phyloP scores from a whole-genome alignment of 2,797 vertebrate species.

The Trachops cirrhosus region DNA sequence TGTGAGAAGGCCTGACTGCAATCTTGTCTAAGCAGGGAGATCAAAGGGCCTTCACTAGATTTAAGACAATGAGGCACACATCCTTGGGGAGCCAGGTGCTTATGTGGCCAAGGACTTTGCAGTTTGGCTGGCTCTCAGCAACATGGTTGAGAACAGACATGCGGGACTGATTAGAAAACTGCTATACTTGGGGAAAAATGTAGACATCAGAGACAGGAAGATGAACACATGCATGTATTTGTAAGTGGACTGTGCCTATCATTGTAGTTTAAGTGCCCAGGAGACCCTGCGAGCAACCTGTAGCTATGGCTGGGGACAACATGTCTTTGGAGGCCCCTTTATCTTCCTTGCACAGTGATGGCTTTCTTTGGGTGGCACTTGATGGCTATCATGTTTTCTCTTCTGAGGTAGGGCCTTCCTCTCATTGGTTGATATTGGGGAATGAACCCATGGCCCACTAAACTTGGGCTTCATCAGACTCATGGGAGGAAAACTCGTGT shows the following conservation, averaged over 20 bases:
- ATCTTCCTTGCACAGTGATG: neutral
- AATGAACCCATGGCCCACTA: neutral
- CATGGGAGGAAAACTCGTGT: neutral
- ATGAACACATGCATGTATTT: slow-evolving; percentile 27
- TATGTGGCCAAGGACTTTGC: slow-evolving; percentile 55
- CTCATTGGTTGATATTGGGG: neutral
- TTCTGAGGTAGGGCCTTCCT: neutral
- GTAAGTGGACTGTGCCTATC: slow-evolving; percentile 4
- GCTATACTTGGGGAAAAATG: neutral
- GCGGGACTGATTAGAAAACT: slow-evolving; percentile 48
- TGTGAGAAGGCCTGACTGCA: neutral
- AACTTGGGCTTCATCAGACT: neutral
- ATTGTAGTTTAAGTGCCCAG: neutral
- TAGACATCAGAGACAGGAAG: slow-evolving; percentile 34
- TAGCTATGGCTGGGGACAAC: neutral
- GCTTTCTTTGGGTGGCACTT: neutral
- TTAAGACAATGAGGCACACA: neutral
- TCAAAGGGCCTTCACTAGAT: slow-evolving; percentile 13
- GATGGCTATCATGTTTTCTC: neutral
- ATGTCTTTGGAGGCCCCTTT: neutral
- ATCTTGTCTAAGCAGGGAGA: slow-evolving; percentile 17
- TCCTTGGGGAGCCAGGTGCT: slow-evolving; percentile 40
- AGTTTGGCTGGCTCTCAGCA: slow-evolving; percentile 22
- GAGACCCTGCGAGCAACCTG: neutral
- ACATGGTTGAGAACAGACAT: neutral